A percentile compares a stretch with the other conserved stretches of the same genome.
phyloP scores from a whole-genome alignment of 2,113 vertebrate genomes.

The Dromiciops gliroides region DNA sequence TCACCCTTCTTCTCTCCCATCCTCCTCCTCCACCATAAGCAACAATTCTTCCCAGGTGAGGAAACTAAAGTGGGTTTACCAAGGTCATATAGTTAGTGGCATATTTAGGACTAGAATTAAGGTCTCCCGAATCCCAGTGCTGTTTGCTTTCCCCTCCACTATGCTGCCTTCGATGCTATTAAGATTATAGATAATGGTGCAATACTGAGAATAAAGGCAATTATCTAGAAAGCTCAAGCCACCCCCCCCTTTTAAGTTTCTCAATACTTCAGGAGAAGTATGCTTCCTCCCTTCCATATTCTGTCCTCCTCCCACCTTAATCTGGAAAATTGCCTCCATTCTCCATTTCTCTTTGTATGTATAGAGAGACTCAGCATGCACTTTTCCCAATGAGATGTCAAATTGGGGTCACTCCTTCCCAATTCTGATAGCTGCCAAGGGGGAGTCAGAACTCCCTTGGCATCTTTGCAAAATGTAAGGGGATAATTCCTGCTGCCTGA shows the following conservation, averaged over 20 bases:
- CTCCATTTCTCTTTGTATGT: background rate
- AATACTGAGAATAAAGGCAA: background rate
- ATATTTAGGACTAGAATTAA: background rate
- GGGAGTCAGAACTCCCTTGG: background rate
- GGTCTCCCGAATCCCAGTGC: background rate
- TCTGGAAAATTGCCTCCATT: constrained; percentile 31
- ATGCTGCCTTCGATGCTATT: background rate
- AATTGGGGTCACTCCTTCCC: constrained; percentile 40
- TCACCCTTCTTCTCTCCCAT: too few species aligned
- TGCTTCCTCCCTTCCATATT: background rate
- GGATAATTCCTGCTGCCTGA: background rate
- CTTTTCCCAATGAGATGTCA: constrained; percentile 52
- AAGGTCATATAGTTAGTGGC: background rate
- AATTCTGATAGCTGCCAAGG: constrained; percentile 39
- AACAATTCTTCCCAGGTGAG: background rate
- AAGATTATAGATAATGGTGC: background rate
- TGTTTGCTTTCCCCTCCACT: background rate
- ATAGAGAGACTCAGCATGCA: constrained; percentile 57
- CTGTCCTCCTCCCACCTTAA: background rate
- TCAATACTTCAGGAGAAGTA: background rate
- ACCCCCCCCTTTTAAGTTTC: background rate
- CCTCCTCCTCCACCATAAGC: background rate
- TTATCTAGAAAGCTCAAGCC: background rate
- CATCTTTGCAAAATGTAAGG: constrained; percentile 3
- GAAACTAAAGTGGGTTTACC: background rate